phyloP scores from a whole-genome alignment of 2,113 vertebrate species.

The Amazona guildingii region DNA sequence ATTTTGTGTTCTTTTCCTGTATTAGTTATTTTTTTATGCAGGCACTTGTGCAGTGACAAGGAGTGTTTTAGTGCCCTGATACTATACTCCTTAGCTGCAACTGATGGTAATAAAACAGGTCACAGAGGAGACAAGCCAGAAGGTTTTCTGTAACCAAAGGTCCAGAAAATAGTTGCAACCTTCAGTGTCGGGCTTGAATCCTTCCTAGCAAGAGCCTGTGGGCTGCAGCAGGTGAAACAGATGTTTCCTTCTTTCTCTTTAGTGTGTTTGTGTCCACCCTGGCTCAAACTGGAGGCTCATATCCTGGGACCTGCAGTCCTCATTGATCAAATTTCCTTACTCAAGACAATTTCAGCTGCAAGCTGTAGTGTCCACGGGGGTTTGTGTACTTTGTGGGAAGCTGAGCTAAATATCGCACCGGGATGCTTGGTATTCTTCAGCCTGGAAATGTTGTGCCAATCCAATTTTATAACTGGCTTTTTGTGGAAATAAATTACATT shows the following conservation, averaged over 20 bases:
- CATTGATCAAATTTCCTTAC: rapidly evolving
- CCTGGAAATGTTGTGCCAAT: neutral
- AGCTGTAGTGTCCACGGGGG: neutral
- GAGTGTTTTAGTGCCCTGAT: neutral
- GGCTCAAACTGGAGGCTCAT: neutral
- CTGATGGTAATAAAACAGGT: neutral
- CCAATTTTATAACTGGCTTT: neutral
- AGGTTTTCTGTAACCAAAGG: neutral
- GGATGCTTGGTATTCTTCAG: neutral
- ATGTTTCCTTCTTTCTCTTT: neutral
- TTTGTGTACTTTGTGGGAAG: neutral
- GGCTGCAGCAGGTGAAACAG: neutral
- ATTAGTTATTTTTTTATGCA: neutral
- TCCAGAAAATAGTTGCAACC: neutral
- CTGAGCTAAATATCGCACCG: neutral
- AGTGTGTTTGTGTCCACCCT: neutral
- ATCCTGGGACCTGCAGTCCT: neutral
- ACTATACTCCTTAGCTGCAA: neutral
- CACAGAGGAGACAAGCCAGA: neutral
- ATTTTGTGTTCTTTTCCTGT: neutral
- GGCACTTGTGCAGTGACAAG: neutral
- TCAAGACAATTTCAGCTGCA: neutral
- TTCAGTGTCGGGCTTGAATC: neutral
- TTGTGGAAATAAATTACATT: neutral
- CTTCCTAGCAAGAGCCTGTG: neutral